Base-by-base conservation (phyloP, 2,888 invertebrate genomes). In the Altica lythri region DNA sequence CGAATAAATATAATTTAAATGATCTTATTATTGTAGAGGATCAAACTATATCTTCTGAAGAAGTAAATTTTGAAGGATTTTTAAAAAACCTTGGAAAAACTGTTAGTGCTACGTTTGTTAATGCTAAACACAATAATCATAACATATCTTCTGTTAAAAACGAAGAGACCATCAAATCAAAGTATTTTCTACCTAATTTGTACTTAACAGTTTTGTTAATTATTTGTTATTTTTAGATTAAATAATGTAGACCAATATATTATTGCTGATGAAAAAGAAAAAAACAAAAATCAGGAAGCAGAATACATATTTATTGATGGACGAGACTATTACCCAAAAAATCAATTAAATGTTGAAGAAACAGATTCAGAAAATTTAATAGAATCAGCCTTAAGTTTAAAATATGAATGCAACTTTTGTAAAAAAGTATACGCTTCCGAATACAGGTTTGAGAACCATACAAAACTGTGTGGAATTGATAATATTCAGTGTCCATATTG, bases 1-100 rank as follows among this genome's bases (percentile, higher is more conserved):
- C 57, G 10, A 63, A 62, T 17, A 65, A 56, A 52, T 67, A 57
- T 50, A 59, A 66, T 58, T 59, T 69, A 29, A 64, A 62, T 12
- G 64, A 69, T 37, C 38, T 69, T 10, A 32, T 68, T 16, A 53
- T 53, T 27, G 55, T 69, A 44, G 58, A 68, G 18, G 67, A 68
- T 55, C 57, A 61, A 10, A 51, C 50, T 4, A 49, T 49, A 5
- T 42, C 42, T 1, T 55, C 61, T 12, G 27, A 51, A 13, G 19
- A 37, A 1, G 2, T 46, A 5, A 57, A 53, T 35, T 69, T 54
- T 53, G 60, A 57, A 8, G 67, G 66, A 2, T 70, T 70, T 53
- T 61, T 70, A 25, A 63, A 57, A 16, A 70, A 70, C 55, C 54
- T 70, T 9, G 69, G 68, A 2, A 57, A 54, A 4, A 65, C 59